Base-by-base conservation (phyloP, 1,140 invertebrate species). In the Drosophila asahinai region DNA sequence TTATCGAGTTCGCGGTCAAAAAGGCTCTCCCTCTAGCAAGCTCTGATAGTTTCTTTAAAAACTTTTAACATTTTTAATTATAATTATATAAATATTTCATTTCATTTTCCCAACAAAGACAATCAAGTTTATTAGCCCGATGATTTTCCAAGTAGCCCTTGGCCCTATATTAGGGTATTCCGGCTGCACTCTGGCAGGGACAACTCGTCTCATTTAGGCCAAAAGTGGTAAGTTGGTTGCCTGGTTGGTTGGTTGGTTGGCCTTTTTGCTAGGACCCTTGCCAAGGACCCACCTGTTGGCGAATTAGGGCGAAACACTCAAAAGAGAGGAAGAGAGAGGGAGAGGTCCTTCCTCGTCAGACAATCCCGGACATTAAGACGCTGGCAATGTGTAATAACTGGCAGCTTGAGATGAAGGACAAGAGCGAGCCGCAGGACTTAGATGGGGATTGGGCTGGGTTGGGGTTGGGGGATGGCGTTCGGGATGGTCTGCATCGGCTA, bases 351-450 rank as follows among this genome's bases (percentile, higher is more conserved):
- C 38, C 36, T 22, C 70, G 43, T 38, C 70, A 33, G 42, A 51
- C 58, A 59, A 79, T 78, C 62, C 62, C 66, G 79, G 79, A 86
- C 83, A 86, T 80, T 82, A 86, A 86, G 83, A 71, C 55, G 83
- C 70, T 62, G 74, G 64, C 78, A 75, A 79, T 86, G 83, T 86
- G 82, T 86, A 87, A 86, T 86, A 86, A 87, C 83, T 83, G 81
- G 55, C 30, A 73, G 77, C 40, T 57, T 22, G 36, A 51, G 71
- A 45, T 60, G 57, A 63, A 65, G 49, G 59, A 73, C 70, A 73
- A 58, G 66, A 51, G 54, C 54, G 52, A 59, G 36, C 51, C 43
- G 38, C 62, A 57, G n/a, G 45, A 60, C 66, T 73, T 45, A 61
- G 67, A 52, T 60, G 70, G 36, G 68, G 52, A 71, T 71, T 72